A percentile compares a stretch with the other conserved stretches of the same genome.
Evolutionary conservation across 1,140 invertebrate species (phyloP).

Genomic region (Drosophila hydei): DNA sequence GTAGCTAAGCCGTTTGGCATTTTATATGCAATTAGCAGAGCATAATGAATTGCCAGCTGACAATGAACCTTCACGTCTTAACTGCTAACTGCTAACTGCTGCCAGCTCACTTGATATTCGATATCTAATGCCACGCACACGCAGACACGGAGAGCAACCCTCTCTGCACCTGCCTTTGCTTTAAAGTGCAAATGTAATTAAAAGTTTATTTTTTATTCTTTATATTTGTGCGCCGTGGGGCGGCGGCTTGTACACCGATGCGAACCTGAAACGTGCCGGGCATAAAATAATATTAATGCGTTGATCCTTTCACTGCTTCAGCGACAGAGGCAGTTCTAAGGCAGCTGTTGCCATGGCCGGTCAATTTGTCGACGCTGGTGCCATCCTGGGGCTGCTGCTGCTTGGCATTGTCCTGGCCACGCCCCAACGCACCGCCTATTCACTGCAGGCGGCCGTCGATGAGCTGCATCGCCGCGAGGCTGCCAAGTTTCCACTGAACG

Average conservation of each 20-base stretch:
- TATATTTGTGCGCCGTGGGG: background rate
- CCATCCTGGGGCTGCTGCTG: constrained; percentile 26
- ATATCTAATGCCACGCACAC: constrained; percentile 12
- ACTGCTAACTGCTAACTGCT: background rate
- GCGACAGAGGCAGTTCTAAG: constrained; percentile 17
- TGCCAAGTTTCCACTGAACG: constrained; percentile 76
- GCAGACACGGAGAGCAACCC: background rate
- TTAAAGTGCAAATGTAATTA: constrained; percentile 79
- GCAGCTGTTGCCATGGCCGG: constrained; percentile 38
- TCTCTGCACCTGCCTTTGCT: constrained; percentile 21
- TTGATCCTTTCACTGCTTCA: constrained; percentile 35
- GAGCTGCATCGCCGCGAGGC: constrained; percentile 80
- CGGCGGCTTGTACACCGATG: constrained; percentile 9
- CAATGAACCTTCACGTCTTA: constrained; percentile 14
- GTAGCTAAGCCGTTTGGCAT: background rate
- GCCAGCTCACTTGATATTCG: constrained; percentile 21
- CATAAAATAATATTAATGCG: constrained; percentile 56
- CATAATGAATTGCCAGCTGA: constrained; percentile 33
- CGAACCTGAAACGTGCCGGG: constrained; percentile 57
- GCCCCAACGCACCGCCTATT: constrained; percentile 71
- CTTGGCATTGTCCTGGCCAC: constrained; percentile 39
- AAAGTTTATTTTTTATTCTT: constrained; percentile 48
- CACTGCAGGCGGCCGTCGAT: constrained; percentile 79
- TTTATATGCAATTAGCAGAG: background rate
- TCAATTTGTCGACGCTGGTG: constrained; percentile 32